Conservation (phyloP, 2,888 invertebrate species). For the Eristalinus sepulchralis region DNA sequence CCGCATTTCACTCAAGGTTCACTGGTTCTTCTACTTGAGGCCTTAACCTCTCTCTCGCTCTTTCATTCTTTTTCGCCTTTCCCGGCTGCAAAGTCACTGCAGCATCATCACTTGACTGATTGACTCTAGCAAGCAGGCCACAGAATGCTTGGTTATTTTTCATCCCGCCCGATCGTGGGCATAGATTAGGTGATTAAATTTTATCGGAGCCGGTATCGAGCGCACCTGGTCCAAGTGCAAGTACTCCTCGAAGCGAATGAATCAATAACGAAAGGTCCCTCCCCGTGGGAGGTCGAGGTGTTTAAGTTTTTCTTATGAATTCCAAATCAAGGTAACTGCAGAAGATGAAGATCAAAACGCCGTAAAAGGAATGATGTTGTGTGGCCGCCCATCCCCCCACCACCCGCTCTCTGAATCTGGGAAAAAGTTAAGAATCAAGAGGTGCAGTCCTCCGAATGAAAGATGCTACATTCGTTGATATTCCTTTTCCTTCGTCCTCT, state of each 20-base stretch:
- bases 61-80: background rate
- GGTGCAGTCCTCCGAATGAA: constrained; percentile 9
- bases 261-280: constrained; percentile 41
- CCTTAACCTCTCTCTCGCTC: background rate
- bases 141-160: constrained; percentile 28
- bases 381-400: background rate
- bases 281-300: background rate
- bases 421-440: background rate
- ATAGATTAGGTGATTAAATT: constrained; percentile 59
- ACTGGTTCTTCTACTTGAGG: background rate
- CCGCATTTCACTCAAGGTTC: constrained; percentile 63
- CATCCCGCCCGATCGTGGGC: constrained; percentile 12
- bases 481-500: constrained; percentile 6
- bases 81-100: constrained; percentile 53
- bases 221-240: background rate
- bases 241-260: constrained; percentile 12
- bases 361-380: constrained; percentile 34
- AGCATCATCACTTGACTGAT: constrained; percentile 61
- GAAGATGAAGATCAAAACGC: constrained; percentile 17
- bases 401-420: background rate
- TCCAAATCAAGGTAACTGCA: constrained; percentile 54
- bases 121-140: constrained; percentile 44
- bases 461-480: constrained; percentile 25
- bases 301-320: constrained; percentile 62
- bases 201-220: constrained; percentile 31